These are phyloP conservation scores for Chloroceryle amazona DNA, from an alignment of 2,797 vertebrate genomes.

Conservation along the genomic window DNA sequence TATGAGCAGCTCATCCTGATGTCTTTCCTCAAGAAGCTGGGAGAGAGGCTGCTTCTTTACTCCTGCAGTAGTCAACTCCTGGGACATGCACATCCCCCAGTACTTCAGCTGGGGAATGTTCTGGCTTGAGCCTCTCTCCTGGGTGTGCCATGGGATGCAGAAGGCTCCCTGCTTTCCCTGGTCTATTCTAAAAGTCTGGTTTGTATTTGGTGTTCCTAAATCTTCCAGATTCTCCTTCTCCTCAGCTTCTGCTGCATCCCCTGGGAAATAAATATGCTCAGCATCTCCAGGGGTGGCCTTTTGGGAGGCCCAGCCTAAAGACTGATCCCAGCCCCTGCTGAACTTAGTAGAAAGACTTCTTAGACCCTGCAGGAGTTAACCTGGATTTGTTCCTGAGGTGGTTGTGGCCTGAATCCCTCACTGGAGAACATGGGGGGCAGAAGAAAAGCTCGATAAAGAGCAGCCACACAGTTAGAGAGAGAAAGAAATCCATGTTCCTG, in stretches of 20 bases:
- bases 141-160: background rate
- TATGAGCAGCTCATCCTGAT: background rate
- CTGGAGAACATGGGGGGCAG: background rate
- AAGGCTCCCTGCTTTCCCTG: background rate
- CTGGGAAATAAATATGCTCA: background rate
- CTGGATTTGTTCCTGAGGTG: background rate
- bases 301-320: background rate
- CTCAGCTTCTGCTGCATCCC: background rate
- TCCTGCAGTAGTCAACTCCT: background rate
- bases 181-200: background rate
- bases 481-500: background rate
- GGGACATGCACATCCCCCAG: background rate
- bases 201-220: background rate
- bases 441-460: background rate
- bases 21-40: background rate
- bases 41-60: background rate
- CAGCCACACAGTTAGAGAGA: background rate
- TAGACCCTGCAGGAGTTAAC: background rate
- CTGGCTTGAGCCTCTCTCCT: background rate
- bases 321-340: background rate
- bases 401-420: rapidly evolving
- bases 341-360: background rate
- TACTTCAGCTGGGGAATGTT: background rate
- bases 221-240: background rate
- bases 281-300: background rate